phyloP scores from a whole-genome alignment of 2,888 invertebrate species.

The Dolichomitus sp. region DNA sequence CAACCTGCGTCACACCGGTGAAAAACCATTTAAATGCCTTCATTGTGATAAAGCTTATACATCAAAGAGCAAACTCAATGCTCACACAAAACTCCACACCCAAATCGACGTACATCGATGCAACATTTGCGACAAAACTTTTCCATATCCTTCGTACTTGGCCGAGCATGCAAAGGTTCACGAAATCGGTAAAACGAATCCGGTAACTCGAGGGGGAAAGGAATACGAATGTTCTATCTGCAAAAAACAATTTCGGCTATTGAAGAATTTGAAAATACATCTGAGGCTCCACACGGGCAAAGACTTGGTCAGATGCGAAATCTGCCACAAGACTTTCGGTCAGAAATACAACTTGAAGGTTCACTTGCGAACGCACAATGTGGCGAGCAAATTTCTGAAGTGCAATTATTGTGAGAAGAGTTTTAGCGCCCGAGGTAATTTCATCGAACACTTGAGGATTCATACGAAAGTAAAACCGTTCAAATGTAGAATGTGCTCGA shows the following conservation, averaged over 20 bases:
- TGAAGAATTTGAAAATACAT: constrained; percentile 81
- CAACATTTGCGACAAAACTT: constrained; percentile 83
- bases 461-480: constrained; percentile 84
- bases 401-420: constrained; percentile 83
- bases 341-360: constrained; percentile 82
- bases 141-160: constrained; percentile 84
- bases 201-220: constrained; percentile 48
- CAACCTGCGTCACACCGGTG: constrained; percentile 77
- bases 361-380: constrained; percentile 82
- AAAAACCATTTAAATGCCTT: constrained; percentile 80
- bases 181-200: constrained; percentile 58
- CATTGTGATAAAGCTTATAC: constrained; percentile 82
- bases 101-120: constrained; percentile 82
- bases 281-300: constrained; percentile 80
- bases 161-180: constrained; percentile 83
- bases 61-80: constrained; percentile 83
- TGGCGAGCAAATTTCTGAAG: constrained; percentile 76
- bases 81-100: constrained; percentile 82
- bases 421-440: constrained; percentile 82
- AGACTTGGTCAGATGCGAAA: constrained; percentile 81
- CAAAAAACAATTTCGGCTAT: constrained; percentile 78
- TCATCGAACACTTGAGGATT: constrained; percentile 82
- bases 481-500: constrained; percentile 80
- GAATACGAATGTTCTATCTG: constrained; percentile 80
- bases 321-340: constrained; percentile 84